A percentile compares a stretch with the other conserved stretches of the same genome.
Evolutionary conservation across 2,113 vertebrate species (phyloP).

Genomic region (Raja brachyura): DNA sequence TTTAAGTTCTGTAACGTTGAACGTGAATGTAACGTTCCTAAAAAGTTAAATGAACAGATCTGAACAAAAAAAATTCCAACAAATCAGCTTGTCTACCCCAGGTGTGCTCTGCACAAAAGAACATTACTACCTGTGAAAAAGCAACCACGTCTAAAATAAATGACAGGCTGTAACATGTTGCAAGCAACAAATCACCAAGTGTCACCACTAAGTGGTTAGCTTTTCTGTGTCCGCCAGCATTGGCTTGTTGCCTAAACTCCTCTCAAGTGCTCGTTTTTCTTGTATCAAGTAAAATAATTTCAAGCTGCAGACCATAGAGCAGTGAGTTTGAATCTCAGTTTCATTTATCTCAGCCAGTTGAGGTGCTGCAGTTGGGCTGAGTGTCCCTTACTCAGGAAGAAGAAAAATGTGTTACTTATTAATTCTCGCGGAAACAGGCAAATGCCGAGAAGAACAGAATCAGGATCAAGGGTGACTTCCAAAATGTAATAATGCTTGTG

Average conservation of each 20-base stretch:
- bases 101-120: too few species aligned
- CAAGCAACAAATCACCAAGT: too few species aligned
- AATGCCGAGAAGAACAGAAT: background rate
- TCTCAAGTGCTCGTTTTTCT: background rate
- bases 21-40: too few species aligned
- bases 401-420: background rate
- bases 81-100: too few species aligned
- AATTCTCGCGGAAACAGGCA: background rate
- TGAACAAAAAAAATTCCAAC: background rate
- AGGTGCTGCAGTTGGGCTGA: background rate
- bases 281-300: background rate
- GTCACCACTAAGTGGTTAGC: too few species aligned
- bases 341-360: background rate
- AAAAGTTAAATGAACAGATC: background rate
- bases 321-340: background rate
- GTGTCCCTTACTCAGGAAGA: background rate
- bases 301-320: background rate
- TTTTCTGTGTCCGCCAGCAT: too few species aligned
- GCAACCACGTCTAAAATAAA: background rate
- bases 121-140: background rate
- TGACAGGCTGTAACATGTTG: too few species aligned
- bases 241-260: too few species aligned
- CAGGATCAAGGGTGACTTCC: background rate
- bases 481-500: background rate
- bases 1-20: too few species aligned